Percentiles rank a stretch among this genome's conserved stretches.
These are phyloP conservation scores for Enteromius radiatus DNA, from an alignment of 2,797 vertebrate species.

Conservation along the genomic window DNA sequence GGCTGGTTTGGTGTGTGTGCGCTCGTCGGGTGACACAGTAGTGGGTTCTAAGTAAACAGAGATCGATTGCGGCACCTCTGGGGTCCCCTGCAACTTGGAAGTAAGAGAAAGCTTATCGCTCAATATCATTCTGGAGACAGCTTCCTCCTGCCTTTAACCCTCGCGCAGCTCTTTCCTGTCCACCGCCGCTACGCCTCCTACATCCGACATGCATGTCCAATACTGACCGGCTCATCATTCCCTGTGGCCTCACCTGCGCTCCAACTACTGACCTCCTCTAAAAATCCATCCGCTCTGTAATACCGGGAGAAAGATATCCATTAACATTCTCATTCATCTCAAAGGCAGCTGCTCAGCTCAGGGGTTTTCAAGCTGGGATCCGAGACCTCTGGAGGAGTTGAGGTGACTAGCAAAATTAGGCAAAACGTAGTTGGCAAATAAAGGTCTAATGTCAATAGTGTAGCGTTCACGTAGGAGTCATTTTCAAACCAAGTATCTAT, in stretches of 20 bases:
- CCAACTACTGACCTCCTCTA: constrained; percentile 19
- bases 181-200: constrained; percentile 12
- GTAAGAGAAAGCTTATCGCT: constrained; percentile 76
- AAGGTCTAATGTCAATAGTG: neutral
- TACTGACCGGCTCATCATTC: constrained; percentile 29
- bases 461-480: neutral
- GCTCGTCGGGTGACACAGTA: constrained; percentile 74
- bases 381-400: neutral
- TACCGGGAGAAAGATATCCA: neutral
- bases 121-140: constrained; percentile 73
- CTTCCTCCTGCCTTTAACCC: constrained; percentile 67
- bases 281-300: constrained; percentile 35
- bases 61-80: constrained; percentile 79
- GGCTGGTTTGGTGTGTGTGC: constrained; percentile 41
- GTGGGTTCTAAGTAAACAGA: constrained; percentile 72
- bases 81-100: constrained; percentile 73
- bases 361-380: neutral
- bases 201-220: constrained; percentile 29
- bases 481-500: neutral
- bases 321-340: constrained; percentile 10
- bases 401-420: neutral
- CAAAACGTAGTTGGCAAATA: neutral
- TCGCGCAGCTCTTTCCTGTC: constrained; percentile 55
- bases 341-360: neutral
- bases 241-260: constrained; percentile 13